A percentile compares a stretch with the other conserved stretches of the same genome.
phyloP scores from a whole-genome alignment of 2,888 invertebrate genomes.

The Ryuthela nishihirai region DNA sequence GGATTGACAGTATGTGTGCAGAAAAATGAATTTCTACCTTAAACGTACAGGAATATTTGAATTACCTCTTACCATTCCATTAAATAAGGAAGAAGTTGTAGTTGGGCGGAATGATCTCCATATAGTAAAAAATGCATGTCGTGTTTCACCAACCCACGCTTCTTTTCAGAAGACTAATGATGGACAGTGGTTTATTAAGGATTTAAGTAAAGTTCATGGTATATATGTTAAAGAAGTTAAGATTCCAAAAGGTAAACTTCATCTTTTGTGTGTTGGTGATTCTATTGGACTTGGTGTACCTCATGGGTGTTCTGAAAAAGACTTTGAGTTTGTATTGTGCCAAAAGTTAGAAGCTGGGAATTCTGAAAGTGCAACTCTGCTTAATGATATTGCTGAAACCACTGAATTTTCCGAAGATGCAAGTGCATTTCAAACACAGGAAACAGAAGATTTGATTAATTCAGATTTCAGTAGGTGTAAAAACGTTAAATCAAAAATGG shows the following conservation, averaged over 20 bases:
- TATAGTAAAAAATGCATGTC: not conserved
- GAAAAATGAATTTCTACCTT: too few species aligned
- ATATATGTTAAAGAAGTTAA: conserved; percentile 11
- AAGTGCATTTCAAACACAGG: too few species aligned
- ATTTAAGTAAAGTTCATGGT: conserved; percentile 19
- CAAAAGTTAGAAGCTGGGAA: not conserved
- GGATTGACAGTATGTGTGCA: too few species aligned
- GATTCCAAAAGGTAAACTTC: conserved; percentile 1
- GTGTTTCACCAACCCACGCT: conserved; percentile 23
- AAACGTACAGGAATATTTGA: not conserved
- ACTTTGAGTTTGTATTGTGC: conserved; percentile 3
- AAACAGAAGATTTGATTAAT: too few species aligned
- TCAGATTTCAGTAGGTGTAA: too few species aligned
- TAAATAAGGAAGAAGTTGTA: conserved; percentile 4
- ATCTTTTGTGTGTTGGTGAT: conserved; percentile 1
- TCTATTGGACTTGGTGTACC: conserved; percentile 10
- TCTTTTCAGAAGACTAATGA: not conserved
- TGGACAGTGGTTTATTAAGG: conserved; percentile 9
- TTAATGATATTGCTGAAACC: too few species aligned
- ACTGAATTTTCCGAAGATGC: too few species aligned
- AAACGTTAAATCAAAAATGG: too few species aligned
- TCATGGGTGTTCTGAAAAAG: not conserved
- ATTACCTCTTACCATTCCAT: conserved; percentile 7
- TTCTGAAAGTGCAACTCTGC: too few species aligned
- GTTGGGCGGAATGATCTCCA: conserved; percentile 1